A percentile compares a stretch with the other conserved stretches of the same genome.
phyloP scores from a whole-genome alignment of 1,140 invertebrate genomes.

The Meloidogyne hapla region DNA sequence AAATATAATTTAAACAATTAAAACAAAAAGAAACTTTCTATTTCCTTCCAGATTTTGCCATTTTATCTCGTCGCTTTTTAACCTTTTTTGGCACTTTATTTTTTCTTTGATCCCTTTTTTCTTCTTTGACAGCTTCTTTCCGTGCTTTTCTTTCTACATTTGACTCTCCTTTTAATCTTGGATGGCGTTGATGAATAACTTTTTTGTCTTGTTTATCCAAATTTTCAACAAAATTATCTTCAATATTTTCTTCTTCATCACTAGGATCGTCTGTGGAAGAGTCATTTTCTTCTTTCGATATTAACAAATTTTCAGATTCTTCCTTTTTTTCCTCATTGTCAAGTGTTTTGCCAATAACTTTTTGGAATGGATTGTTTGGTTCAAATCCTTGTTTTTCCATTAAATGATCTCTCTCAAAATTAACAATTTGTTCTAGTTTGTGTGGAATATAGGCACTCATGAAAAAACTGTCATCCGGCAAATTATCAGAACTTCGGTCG shows the following conservation, averaged over 20 bases:
- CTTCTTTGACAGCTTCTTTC: conserved; percentile 70
- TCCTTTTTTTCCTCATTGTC: conserved; percentile 5
- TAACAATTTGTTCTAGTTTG: conserved; percentile 82
- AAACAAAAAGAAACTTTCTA: conserved; percentile 1
- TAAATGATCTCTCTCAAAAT: conserved; percentile 83
- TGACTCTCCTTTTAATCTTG: conserved; percentile 75
- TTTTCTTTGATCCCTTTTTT: conserved; percentile 84
- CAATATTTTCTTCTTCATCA: conserved; percentile 22
- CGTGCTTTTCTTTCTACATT: conserved; percentile 76
- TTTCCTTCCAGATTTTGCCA: conserved; percentile 29
- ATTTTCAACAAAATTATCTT: background rate
- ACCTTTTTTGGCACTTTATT: conserved; percentile 83
- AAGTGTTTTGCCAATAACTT: conserved; percentile 54
- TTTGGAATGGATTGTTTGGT: conserved; percentile 67
- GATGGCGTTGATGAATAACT: conserved; percentile 40
- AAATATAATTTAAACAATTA: conserved; percentile 27
- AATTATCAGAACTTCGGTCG: conserved; percentile 72
- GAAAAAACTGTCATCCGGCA: conserved; percentile 79
- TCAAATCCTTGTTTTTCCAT: conserved; percentile 75
- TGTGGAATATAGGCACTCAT: conserved; percentile 91
- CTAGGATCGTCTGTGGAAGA: conserved; percentile 2
- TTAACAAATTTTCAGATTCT: background rate
- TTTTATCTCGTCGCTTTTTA: conserved; percentile 73
- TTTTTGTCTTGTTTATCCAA: conserved; percentile 24
- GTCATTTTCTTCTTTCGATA: background rate